These are phyloP conservation scores for Margarornis squamiger DNA, from an alignment of 2,797 vertebrate genomes.

Conservation along the genomic window DNA sequence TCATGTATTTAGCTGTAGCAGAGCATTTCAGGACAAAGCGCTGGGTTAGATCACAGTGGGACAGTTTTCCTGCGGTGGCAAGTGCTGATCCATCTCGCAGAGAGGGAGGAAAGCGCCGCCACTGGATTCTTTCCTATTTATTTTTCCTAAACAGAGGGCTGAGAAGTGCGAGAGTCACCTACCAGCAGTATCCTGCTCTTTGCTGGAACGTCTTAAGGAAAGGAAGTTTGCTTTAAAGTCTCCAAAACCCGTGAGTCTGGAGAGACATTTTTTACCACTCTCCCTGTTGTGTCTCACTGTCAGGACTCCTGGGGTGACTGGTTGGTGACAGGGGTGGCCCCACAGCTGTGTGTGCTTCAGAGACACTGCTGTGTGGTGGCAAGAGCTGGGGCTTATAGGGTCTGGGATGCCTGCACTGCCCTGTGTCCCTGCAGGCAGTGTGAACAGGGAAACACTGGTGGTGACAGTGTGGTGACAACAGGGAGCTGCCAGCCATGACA, in stretches of 20 bases:
- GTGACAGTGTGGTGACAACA: accelerated
- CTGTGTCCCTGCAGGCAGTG: accelerated
- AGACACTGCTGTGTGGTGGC: not conserved
- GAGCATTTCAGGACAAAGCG: constrained; percentile 68
- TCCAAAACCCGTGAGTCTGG: not conserved
- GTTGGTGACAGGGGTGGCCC: not conserved
- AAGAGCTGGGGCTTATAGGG: not conserved
- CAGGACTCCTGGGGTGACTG: accelerated
- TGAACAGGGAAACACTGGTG: not conserved
- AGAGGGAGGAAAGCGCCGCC: not conserved
- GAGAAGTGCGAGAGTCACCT: not conserved
- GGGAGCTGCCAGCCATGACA: not conserved
- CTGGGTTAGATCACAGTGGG: constrained; percentile 57
- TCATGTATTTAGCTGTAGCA: constrained; percentile 10
- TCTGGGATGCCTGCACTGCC: not conserved
- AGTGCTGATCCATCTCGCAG: not conserved
- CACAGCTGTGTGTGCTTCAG: not conserved
- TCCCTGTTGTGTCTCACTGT: not conserved
- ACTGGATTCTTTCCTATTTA: constrained; percentile 66
- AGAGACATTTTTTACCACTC: not conserved
- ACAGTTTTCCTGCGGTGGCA: not conserved
- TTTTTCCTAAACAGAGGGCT: constrained; percentile 64
- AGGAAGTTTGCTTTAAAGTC: not conserved
- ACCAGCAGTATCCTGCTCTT: not conserved
- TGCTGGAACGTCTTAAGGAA: not conserved